Evolutionary conservation across 35 echinoderm and acorn worm genomes (phyloP).

Genomic region (Holothuria glaberrima): DNA sequence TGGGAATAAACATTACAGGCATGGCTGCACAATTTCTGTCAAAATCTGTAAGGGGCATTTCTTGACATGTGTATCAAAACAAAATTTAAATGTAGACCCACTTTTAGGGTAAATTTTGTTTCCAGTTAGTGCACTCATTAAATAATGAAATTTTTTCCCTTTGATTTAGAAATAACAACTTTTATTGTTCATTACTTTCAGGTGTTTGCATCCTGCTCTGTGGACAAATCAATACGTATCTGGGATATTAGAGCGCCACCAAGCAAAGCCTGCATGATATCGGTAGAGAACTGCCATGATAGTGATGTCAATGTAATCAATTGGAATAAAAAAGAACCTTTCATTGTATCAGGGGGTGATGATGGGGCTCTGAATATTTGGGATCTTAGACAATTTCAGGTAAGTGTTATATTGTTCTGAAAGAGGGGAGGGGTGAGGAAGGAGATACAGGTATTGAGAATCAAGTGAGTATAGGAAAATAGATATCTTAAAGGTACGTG

Average conservation of each 20-base stretch:
- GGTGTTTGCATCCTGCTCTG: slow-evolving; percentile 99
- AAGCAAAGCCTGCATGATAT: slow-evolving; percentile 94
- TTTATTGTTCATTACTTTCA: slow-evolving; percentile 7
- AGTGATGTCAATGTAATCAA: slow-evolving; percentile 97
- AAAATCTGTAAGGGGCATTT: too few relatives aligned
- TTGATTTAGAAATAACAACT: background rate
- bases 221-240: slow-evolving; percentile 87
- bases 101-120: too few relatives aligned
- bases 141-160: background rate
- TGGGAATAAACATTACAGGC: too few relatives aligned
- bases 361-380: slow-evolving; percentile 91
- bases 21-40: too few relatives aligned
- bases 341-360: slow-evolving; percentile 95
- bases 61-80: too few relatives aligned
- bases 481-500: too few relatives aligned
- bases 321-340: slow-evolving; percentile 97
- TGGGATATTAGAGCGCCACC: slow-evolving; percentile 91
- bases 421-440: background rate
- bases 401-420: background rate
- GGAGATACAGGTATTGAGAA: too few relatives aligned
- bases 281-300: slow-evolving; percentile 76
- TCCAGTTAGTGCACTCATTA: too few relatives aligned
- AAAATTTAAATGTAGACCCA: too few relatives aligned
- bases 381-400: slow-evolving; percentile 97
- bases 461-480: too few relatives aligned